A percentile compares a stretch with the other conserved stretches of the same genome.
Conservation (phyloP, 2,113 vertebrate species). For the Pelecanoides urinatrix region DNA sequence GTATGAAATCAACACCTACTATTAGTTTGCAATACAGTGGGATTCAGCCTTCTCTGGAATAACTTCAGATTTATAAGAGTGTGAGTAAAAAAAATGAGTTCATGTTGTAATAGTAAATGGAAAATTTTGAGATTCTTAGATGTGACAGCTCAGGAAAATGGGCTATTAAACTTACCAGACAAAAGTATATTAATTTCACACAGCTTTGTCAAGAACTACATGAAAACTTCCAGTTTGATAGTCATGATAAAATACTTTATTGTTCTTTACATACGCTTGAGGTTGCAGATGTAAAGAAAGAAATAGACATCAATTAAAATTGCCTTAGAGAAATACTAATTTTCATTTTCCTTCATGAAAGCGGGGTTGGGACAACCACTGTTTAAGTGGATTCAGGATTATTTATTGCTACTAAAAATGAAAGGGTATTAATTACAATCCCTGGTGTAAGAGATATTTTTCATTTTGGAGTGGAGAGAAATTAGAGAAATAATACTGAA, state of each 20-base stretch:
- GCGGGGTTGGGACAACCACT: neutral
- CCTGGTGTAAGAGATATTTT: neutral
- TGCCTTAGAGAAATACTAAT: neutral
- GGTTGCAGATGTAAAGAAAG: neutral
- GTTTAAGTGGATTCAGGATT: neutral
- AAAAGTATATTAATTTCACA: neutral
- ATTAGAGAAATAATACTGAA: neutral
- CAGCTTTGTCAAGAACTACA: neutral
- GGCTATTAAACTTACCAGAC: neutral
- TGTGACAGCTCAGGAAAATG: neutral
- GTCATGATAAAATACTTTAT: neutral
- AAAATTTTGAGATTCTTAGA: neutral
- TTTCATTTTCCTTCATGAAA: neutral
- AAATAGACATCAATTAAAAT: neutral
- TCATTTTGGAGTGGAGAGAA: neutral
- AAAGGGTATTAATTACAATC: neutral
- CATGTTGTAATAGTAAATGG: neutral
- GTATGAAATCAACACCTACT: neutral
- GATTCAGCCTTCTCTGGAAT: neutral
- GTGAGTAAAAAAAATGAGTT: neutral
- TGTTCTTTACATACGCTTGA: neutral
- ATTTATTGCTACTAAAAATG: neutral
- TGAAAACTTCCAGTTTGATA: neutral
- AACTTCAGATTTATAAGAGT: neutral
- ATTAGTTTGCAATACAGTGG: neutral